A percentile compares a stretch with the other conserved stretches of the same genome.
phyloP scores from a whole-genome alignment of 2,113 vertebrate genomes.

The Azemiops feae region DNA sequence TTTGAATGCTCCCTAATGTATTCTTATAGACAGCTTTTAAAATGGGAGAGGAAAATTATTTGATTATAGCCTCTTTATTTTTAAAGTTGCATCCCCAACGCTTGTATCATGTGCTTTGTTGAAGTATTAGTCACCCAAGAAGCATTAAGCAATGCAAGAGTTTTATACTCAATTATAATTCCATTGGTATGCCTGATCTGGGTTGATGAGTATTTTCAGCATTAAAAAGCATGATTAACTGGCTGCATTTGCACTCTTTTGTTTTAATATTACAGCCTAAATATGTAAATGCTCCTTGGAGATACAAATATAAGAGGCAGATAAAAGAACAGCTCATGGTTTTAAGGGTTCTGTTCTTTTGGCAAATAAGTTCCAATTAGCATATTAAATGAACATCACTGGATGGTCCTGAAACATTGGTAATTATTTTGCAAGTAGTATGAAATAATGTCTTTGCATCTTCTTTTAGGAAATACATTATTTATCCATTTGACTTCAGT shows the following conservation, averaged over 20 bases:
- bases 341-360: conserved; percentile 20
- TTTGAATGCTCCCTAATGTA: not conserved
- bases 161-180: conserved; percentile 24
- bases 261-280: not conserved
- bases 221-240: conserved; percentile 35
- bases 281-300: conserved; percentile 20
- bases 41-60: not conserved
- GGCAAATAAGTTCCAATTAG: conserved; percentile 10
- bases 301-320: conserved; percentile 1
- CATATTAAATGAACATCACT: not conserved
- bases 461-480: not conserved
- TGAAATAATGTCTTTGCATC: not conserved
- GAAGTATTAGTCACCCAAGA: not conserved
- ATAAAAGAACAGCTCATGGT: conserved; percentile 13
- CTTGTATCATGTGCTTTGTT: not conserved
- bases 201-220: conserved; percentile 28
- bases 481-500: not conserved
- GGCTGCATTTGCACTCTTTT: not conserved
- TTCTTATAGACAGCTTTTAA: not conserved
- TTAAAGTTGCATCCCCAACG: not conserved
- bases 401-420: not conserved
- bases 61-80: not conserved
- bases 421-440: not conserved
- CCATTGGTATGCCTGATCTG: not conserved
- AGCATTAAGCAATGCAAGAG: not conserved